A percentile compares a stretch with the other conserved stretches of the same genome.
Conservation (phyloP, 1,140 invertebrate genomes). For the Trissolcus basalis region DNA sequence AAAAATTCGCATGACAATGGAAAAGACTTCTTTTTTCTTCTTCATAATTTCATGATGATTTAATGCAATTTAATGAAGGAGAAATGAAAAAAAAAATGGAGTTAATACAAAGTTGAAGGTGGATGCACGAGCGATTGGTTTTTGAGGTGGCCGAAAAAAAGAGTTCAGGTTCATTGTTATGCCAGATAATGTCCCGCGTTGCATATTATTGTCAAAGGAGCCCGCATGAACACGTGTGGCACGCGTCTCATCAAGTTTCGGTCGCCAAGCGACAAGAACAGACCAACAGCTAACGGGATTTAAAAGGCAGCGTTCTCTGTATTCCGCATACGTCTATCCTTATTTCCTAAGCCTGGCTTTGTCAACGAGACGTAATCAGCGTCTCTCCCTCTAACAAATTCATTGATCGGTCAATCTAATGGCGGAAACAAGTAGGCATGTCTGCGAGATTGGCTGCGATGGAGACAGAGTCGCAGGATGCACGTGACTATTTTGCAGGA, state of each 20-base stretch:
- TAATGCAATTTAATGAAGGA: too few species aligned
- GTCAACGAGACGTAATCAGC: conserved; percentile 12
- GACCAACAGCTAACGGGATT: conserved; percentile 73
- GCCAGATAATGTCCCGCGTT: conserved; percentile 29
- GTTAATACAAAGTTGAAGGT: too few species aligned
- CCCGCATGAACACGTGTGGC: conserved; percentile 66
- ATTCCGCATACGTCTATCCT: conserved; percentile 30
- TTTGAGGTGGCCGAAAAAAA: not conserved
- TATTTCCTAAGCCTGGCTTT: conserved; percentile 11
- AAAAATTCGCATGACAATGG: not conserved
- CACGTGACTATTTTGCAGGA: conserved; percentile 73
- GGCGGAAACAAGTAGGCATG: conserved; percentile 62
- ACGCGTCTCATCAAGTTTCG: conserved; percentile 62
- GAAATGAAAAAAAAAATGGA: too few species aligned
- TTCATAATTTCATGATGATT: too few species aligned
- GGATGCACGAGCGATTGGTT: too few species aligned
- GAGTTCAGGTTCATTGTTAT: conserved; percentile 40
- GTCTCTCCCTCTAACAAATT: conserved; percentile 35
- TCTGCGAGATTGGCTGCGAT: conserved; percentile 52
- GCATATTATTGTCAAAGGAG: conserved; percentile 50
- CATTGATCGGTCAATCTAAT: conserved; percentile 64
- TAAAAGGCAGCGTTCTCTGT: conserved; percentile 66
- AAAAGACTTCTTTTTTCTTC: not conserved
- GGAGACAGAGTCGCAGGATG: conserved; percentile 67
- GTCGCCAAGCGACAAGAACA: conserved; percentile 58